A percentile compares a stretch with the other conserved stretches of the same genome.
phyloP scores from a whole-genome alignment of 2,888 invertebrate genomes.

The Limnephilus rhombicus region DNA sequence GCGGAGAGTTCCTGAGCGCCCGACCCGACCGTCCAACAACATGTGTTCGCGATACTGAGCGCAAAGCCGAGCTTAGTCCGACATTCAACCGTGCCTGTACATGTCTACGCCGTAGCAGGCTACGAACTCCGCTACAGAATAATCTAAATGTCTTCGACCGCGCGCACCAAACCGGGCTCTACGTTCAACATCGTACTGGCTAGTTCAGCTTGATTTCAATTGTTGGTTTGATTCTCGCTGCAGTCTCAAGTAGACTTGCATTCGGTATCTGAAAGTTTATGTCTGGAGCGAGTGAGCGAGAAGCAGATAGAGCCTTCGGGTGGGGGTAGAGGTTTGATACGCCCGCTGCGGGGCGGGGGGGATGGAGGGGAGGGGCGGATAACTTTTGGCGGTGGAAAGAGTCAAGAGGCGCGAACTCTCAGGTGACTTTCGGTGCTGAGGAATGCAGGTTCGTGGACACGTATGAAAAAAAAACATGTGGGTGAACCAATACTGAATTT shows the following conservation, averaged over 20 bases:
- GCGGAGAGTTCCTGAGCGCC: background rate
- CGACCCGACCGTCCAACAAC: slow-evolving; percentile 60
- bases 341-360: slow-evolving; percentile 7
- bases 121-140: background rate
- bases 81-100: slow-evolving; percentile 58
- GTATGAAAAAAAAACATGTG: background rate
- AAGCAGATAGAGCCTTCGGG: slow-evolving; percentile 37
- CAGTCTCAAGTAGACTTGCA: slow-evolving; percentile 61
- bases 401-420: slow-evolving; percentile 35
- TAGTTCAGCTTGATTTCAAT: background rate
- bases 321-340: slow-evolving; percentile 53
- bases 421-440: slow-evolving; percentile 47
- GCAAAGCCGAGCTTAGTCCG: slow-evolving; percentile 61
- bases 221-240: slow-evolving; percentile 49
- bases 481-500: background rate
- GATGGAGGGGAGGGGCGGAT: slow-evolving; percentile 39
- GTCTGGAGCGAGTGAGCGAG: slow-evolving; percentile 53
- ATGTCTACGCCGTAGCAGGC: slow-evolving; percentile 54
- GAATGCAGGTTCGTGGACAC: background rate
- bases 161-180: background rate
- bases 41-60: slow-evolving; percentile 65
- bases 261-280: slow-evolving; percentile 63
- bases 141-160: background rate
- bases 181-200: background rate
- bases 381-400: slow-evolving; percentile 54